A percentile compares a stretch with the other conserved stretches of the same genome.
Evolutionary conservation across 2,113 vertebrate species (phyloP).

Genomic region (Typhlomys cinereus): DNA sequence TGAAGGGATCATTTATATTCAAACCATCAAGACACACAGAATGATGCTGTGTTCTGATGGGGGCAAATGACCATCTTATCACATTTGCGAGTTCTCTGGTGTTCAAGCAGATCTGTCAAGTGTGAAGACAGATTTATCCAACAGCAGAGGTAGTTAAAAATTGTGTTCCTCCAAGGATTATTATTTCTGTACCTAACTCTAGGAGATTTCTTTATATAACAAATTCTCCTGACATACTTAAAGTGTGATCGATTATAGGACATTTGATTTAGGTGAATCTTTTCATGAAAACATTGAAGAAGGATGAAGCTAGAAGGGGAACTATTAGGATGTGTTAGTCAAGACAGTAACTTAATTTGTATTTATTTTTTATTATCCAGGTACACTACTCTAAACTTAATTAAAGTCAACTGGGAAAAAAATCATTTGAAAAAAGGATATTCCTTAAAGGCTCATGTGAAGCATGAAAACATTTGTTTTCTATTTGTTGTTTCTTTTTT

Average conservation of each 20-base stretch:
- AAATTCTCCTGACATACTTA: not conserved
- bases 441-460: slow-evolving; percentile 48
- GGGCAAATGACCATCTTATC: not conserved
- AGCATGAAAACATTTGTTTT: slow-evolving; percentile 63
- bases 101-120: not conserved
- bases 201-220: slow-evolving; percentile 5
- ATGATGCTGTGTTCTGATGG: not conserved
- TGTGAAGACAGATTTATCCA: not conserved
- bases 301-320: not conserved
- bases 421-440: slow-evolving; percentile 45
- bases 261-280: slow-evolving; percentile 52
- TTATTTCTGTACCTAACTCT: not conserved
- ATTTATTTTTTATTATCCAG: slow-evolving; percentile 34
- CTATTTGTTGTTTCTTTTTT: not conserved
- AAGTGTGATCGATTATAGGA: slow-evolving; percentile 38
- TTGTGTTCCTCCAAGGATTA: not conserved
- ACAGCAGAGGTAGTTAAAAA: not conserved
- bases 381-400: slow-evolving; percentile 50
- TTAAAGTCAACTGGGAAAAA: slow-evolving; percentile 32
- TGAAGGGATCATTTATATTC: no score
- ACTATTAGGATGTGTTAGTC: slow-evolving; percentile 33
- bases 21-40: no score
- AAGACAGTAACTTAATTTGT: slow-evolving; percentile 56
- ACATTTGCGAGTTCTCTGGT: not conserved
- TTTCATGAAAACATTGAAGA: not conserved